Base-by-base conservation (phyloP, 2,113 vertebrate species). In the Heterochromis multidens region DNA sequence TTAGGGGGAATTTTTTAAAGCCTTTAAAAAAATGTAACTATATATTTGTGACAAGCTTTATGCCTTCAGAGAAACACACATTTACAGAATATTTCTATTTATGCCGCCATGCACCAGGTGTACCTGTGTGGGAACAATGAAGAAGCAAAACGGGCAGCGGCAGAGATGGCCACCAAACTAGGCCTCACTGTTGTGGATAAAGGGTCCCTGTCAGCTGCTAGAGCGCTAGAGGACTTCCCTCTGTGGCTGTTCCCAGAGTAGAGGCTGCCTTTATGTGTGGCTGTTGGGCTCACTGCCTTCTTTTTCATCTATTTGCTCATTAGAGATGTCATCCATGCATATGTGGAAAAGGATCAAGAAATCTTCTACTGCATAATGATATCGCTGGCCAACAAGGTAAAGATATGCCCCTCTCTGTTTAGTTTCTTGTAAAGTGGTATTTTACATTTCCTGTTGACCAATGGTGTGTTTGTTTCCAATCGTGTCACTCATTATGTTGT, bases 211-310 rank as follows among this genome's bases (percentile, higher is more conserved):
- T 49, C 88, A 80, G 97, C 97, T 83, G 97, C 99, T 78, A 95
- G 85, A 61, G 97, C 98, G 91, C 94, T 99, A 82, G 99, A 99
- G 92, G 97, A 99, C 90, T 97, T 98, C 83, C 98, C 98, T 19
- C 93, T 98, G 87, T 95, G 95, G 85, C 97, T 99, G 10, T 99
- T 99, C 88, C 98, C 98, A 49, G 95, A 96, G 95, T 99, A 98
- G 98, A 97, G 94, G 87, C 91, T 97, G 60, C 97, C 98, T 6
- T 84, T 98, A 1, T 17, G 74, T 14, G 78, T 98, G 74, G 95
- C 97, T 11, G 12, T 95, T 1, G 90, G 91, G 40, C 95, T 99
- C 78, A 91, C 84, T 0, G 14, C 85, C 63, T 95, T 96, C 89
- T 95, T 98, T 88, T 98, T 97, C 89, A 27, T 97, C 77, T 99